Evolutionary conservation across 2,888 invertebrate species (phyloP).

Genomic region (Agriopis marginaria): DNA sequence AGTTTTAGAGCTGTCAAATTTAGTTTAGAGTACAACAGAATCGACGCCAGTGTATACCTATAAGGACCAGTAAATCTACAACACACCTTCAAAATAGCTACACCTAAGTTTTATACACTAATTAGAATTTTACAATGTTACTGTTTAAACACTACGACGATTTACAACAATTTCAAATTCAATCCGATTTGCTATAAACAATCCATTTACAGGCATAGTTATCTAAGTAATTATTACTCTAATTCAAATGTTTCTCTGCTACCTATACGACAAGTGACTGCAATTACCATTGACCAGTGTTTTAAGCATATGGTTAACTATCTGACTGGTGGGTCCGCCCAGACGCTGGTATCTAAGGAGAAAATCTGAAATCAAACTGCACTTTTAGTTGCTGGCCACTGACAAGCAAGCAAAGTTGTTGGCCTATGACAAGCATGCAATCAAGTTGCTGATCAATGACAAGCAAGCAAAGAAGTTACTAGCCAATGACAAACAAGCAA

Average conservation of each 20-base stretch:
- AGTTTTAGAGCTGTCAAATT: too few species aligned
- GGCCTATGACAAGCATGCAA: too few species aligned
- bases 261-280: constrained; percentile 55
- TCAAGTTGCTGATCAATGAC: background rate
- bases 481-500: background rate
- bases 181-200: background rate
- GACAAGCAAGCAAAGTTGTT: background rate
- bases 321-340: constrained; percentile 69
- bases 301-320: constrained; percentile 68
- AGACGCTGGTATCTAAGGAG: constrained; percentile 66
- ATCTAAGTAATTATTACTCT: background rate
- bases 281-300: constrained; percentile 75
- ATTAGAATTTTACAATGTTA: background rate
- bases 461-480: background rate
- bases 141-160: background rate
- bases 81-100: background rate
- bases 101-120: background rate
- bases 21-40: too few species aligned
- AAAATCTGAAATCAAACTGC: constrained; percentile 79
- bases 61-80: background rate
- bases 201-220: background rate
- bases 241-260: background rate
- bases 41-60: too few species aligned
- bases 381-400: constrained; percentile 46
- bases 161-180: background rate